phyloP scores from a whole-genome alignment of 2,797 vertebrate species.

The Melanotaenia nigrans region DNA sequence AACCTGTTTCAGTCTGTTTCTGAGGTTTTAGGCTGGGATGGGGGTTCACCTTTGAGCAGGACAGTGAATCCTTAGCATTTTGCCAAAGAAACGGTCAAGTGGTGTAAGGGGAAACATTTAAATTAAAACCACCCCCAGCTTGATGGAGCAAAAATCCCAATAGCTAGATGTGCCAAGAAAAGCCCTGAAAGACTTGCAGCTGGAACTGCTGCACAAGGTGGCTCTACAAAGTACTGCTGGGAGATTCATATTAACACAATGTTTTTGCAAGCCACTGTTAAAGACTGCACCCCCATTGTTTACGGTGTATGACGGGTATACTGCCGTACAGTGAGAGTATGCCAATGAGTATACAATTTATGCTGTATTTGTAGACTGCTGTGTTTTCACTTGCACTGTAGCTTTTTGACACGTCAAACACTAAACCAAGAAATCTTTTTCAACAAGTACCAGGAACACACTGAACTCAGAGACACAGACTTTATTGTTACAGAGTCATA shows the following conservation, averaged over 20 bases:
- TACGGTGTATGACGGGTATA: neutral
- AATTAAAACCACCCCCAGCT: too few species aligned
- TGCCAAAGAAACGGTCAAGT: neutral
- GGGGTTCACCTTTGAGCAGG: too few species aligned
- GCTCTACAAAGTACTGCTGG: neutral
- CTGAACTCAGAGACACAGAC: conserved; percentile 63
- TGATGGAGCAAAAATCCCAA: too few species aligned
- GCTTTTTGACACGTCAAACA: neutral
- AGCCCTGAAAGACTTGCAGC: neutral
- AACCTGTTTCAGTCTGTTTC: neutral
- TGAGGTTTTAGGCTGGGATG: neutral
- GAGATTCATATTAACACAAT: neutral
- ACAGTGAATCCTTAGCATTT: neutral
- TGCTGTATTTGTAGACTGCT: neutral
- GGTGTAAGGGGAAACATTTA: too few species aligned
- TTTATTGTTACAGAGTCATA: conserved; percentile 63
- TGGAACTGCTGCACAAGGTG: neutral
- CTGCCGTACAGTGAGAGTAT: neutral
- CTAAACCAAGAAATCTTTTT: conserved; percentile 13
- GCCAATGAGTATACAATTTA: neutral
- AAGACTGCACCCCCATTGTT: neutral
- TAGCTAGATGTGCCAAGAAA: neutral
- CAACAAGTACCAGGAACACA: conserved; percentile 60
- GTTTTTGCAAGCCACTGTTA: neutral
- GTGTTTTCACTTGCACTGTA: neutral